Evolutionary conservation across 2,888 invertebrate species (phyloP).

Genomic region (Tipula helvola): DNA sequence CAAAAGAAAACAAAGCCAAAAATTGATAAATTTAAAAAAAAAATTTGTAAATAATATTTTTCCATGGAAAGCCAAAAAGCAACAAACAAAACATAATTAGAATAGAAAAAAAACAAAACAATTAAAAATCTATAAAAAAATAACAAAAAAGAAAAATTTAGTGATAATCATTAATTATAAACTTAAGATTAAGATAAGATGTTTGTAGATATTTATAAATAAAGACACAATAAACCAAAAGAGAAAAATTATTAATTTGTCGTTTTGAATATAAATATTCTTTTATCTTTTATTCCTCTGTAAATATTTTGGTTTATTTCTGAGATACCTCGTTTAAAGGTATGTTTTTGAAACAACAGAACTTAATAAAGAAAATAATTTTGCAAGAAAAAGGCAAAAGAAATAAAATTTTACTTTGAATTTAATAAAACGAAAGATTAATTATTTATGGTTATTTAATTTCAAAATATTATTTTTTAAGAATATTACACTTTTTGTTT

Average conservation of each 20-base stretch:
- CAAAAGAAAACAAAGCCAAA: background rate
- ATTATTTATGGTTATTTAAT: background rate
- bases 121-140: background rate
- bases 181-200: background rate
- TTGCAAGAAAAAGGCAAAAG: background rate
- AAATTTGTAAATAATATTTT: slow-evolving; percentile 6
- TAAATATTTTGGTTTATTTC: background rate
- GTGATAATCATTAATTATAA: slow-evolving; percentile 7
- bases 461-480: background rate
- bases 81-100: background rate
- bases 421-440: background rate
- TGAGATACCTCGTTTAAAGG: background rate
- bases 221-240: background rate
- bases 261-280: background rate
- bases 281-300: background rate
- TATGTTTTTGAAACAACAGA: background rate
- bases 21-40: background rate
- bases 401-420: background rate
- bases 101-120: background rate
- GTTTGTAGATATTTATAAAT: slow-evolving; percentile 7
- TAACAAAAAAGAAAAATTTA: background rate
- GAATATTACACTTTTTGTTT: background rate
- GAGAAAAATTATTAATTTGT: background rate
- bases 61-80: background rate
- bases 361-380: background rate